A percentile compares a stretch with the other conserved stretches of the same genome.
Evolutionary conservation across 1,140 invertebrate genomes (phyloP).

Genomic region (Drosophila mojavensis): DNA sequence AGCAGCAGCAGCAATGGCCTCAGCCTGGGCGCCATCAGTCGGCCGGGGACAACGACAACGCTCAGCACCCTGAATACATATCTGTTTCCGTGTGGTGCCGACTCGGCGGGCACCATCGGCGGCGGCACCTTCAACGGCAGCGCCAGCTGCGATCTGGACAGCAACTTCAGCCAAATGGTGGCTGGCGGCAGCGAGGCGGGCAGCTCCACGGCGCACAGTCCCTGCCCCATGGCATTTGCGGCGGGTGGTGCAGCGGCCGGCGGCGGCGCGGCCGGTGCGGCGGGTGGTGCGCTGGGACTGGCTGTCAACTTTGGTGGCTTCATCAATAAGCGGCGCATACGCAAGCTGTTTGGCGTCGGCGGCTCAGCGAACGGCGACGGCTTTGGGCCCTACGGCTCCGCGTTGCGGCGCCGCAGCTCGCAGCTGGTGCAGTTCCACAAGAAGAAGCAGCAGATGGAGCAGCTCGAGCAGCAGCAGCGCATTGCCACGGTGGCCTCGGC

Average conservation of each 20-base stretch:
- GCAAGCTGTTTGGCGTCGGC: slow-evolving; percentile 69
- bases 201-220: slow-evolving; percentile 37
- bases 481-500: slow-evolving; percentile 75
- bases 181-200: slow-evolving; percentile 56
- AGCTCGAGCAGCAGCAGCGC: slow-evolving; percentile 70
- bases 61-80: slow-evolving; percentile 81
- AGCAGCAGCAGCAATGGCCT: slow-evolving; percentile 17
- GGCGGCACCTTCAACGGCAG: slow-evolving; percentile 60
- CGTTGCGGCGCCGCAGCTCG: slow-evolving; percentile 69
- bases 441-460: slow-evolving; percentile 69
- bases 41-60: slow-evolving; percentile 68
- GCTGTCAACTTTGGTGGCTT: slow-evolving; percentile 74
- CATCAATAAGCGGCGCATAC: slow-evolving; percentile 76
- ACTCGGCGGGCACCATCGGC: slow-evolving; percentile 69
- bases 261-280: slow-evolving; percentile 1
- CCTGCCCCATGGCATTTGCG: slow-evolving; percentile 25
- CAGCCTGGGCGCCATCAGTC: slow-evolving; percentile 40
- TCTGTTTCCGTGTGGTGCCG: slow-evolving; percentile 78
- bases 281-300: slow-evolving; percentile 45
- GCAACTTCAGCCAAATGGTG: slow-evolving; percentile 82
- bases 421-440: slow-evolving; percentile 73
- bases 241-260: slow-evolving; percentile 9
- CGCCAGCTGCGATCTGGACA: slow-evolving; percentile 75
- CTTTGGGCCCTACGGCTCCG: slow-evolving; percentile 54
- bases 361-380: slow-evolving; percentile 17